Percentiles rank a stretch among this genome's conserved stretches.
phyloP scores from a whole-genome alignment of 2,888 invertebrate species.

The Mythimna lalbum region DNA sequence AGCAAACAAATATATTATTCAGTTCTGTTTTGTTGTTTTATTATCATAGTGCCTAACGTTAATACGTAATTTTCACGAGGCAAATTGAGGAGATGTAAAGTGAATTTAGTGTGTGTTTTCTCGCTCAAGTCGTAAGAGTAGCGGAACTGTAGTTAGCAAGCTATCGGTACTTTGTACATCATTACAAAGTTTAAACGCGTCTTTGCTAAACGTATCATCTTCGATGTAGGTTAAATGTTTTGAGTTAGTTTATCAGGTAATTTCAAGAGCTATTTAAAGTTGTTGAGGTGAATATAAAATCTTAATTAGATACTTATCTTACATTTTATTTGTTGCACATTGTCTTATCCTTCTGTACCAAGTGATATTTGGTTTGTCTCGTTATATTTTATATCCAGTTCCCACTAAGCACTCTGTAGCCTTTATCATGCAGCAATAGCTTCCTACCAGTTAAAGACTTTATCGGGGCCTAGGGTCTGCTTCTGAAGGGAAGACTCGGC shows the following conservation, averaged over 20 bases:
- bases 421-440: no score
- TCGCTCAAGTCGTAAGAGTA: conserved; percentile 39
- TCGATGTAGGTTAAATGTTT: conserved; percentile 54
- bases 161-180: conserved; percentile 62
- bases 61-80: conserved; percentile 16
- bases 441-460: no score
- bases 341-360: background rate
- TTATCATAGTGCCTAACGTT: conserved; percentile 2
- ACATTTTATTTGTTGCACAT: background rate
- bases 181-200: conserved; percentile 65
- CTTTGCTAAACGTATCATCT: conserved; percentile 54
- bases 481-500: no score
- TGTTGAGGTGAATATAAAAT: conserved; percentile 25
- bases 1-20: background rate
- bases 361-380: no score
- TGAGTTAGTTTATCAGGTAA: conserved; percentile 50
- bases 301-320: background rate
- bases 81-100: conserved; percentile 31
- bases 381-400: no score
- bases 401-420: no score
- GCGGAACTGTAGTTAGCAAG: conserved; percentile 56
- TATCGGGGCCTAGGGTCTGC: no score
- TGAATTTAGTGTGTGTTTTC: conserved; percentile 55
- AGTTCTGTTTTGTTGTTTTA: conserved; percentile 3
- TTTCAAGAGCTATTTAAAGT: conserved; percentile 43